Base-by-base conservation (phyloP, 2,797 vertebrate species). In the Rallus crepitans region DNA sequence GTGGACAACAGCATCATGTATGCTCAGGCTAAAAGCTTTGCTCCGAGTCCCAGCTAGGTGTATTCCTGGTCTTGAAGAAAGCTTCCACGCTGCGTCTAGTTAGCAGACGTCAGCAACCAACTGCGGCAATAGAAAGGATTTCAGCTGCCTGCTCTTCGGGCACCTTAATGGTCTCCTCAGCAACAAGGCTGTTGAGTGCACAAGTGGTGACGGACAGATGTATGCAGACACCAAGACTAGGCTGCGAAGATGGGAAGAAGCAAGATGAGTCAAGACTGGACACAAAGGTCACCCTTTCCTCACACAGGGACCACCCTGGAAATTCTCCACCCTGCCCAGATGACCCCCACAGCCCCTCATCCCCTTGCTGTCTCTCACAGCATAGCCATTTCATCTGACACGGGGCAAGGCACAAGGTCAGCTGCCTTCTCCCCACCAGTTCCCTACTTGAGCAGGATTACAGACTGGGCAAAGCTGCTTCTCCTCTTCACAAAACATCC, bases 161-260 rank as follows among this genome's bases (percentile, higher is more conserved):
- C 31, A 69, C 68, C 59, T 70, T 93, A 94, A 95, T 84, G 89
- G 93, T 94, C 91, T 93, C 89, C 95, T 93, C 94, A 94, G 94
- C 94, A 93, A 97, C 95, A 64, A 92, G 48, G 90, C 48, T 68
- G 75, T 80, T 92, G 83, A 80, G 66, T 14, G 66, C 30, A 93
- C 65, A 66, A 65, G 35, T 0, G 0, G 3, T 70, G 70, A 39
- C 31, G 64, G 73, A 33, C n/a, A 11, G 14, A 27, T 42, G n/a
- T 50, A 33, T 2, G 9, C 7, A 42, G 28, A 70, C 53, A 79
- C 56, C 27, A 53, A 87, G 50, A 35, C 6, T 13, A 30, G n/a
- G 57, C 77, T 79, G 31, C 3, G 14, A 73, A 77, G 66, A 75
- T 0, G 2, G 45, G 33, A 80, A 76, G 53, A 73, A 56, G 59